Evolutionary conservation across 1,140 invertebrate genomes (phyloP), one percentile per base, ranked within the genome.

Genomic region (Aphelenchoides besseyi): DNA sequence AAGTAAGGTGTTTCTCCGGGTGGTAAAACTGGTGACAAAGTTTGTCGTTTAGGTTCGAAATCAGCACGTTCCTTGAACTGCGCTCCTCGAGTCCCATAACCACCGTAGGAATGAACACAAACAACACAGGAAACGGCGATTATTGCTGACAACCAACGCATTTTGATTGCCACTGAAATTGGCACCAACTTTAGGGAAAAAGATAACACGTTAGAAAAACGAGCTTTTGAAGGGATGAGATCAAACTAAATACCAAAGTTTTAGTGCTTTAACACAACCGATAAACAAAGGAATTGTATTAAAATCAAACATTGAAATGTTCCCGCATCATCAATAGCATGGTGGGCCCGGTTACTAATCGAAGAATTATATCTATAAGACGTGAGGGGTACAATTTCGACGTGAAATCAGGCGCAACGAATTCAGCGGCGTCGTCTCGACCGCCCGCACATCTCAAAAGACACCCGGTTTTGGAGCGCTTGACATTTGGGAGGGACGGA

Each of bases 41-140:
- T 63, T 29, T 63, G 61, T 29, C 23, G 8, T 35, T 63, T 63
- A 3, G 61, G 28, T 3, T 63, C 61, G 23, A 63, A 63, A 36
- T 36, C 28, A 9, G 61, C 5, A 12, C 61, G 8, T 23, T 35
- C 3, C 48, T 67, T 67, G 3, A 54, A 62, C 18, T 0, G 3
- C 23, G 41, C 29, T 18, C 3, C 52, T 2, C 1, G 64, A 62
- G 64, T 55, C 26, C 64, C 64, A 29, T 67, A 67, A 37, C 64
- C 64, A 26, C 64, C 64, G 33, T 67, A 64, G 26, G 64, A 5
- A 23, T 59, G 5, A 5, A 33, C 55, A 18, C 55, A 8, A 59
- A 59, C 41, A 23, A 48, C 41, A 23, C 12, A 16, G 12, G 41
- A 48, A 48, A 23, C 41, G 12, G 41, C 41, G 41, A 48, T 12